phyloP scores from a whole-genome alignment of 2,888 invertebrate species.

The Agrotis puta region DNA sequence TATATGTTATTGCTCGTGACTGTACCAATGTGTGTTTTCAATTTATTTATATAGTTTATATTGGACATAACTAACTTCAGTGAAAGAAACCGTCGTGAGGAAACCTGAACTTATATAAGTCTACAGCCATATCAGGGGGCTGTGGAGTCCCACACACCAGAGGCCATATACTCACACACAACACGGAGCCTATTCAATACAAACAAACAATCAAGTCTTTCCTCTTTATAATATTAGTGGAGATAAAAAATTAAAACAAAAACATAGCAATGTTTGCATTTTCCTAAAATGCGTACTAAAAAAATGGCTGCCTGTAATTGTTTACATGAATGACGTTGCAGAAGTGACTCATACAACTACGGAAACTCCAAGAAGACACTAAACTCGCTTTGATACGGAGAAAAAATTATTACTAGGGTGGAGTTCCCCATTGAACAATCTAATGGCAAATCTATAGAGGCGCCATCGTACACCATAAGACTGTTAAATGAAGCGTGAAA shows the following conservation, averaged over 20 bases:
- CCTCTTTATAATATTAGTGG: no score
- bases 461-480: conserved; percentile 85
- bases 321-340: background rate
- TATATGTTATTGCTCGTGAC: no score
- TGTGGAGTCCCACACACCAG: no score
- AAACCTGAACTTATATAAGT: no score
- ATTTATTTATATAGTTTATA: no score
- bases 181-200: no score
- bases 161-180: no score
- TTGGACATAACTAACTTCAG: no score
- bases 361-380: conserved; percentile 45
- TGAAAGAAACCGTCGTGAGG: no score
- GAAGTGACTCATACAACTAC: conserved; percentile 40
- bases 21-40: no score
- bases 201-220: no score
- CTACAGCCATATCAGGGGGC: no score
- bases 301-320: background rate
- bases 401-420: conserved; percentile 78
- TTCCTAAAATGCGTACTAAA: background rate
- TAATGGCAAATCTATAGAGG: conserved; percentile 87
- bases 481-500: conserved; percentile 89
- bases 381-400: conserved; percentile 70
- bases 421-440: conserved; percentile 77
- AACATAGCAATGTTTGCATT: background rate
- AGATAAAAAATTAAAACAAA: background rate